These are phyloP conservation scores for Anodontia alba DNA, from an alignment of 2,888 invertebrate species.

Conservation along the genomic window DNA sequence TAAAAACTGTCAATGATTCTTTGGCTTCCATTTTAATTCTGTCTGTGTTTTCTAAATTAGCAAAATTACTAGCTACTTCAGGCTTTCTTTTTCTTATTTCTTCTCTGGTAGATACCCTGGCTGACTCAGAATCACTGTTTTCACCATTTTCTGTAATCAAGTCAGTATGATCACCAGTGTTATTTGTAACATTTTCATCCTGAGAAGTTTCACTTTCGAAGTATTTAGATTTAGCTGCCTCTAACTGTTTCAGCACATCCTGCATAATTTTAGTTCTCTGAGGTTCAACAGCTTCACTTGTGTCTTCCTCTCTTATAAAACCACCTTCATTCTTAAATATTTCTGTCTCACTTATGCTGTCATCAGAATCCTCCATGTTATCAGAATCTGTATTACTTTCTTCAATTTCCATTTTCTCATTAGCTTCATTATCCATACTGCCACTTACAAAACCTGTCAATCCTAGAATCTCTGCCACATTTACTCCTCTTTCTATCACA, in stretches of 20 bases:
- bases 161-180: background rate
- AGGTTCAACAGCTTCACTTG: background rate
- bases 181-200: background rate
- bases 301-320: conserved; percentile 42
- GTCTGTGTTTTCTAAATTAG: background rate
- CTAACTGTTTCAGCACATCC: conserved; percentile 2
- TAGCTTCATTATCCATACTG: background rate
- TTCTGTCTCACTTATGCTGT: background rate
- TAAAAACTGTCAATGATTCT: background rate
- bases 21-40: background rate
- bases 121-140: background rate
- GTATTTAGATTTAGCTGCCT: conserved; percentile 15
- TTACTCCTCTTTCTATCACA: conserved; percentile 41
- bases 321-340: conserved; percentile 46
- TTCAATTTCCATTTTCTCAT: background rate
- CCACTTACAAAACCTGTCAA: conserved; percentile 6
- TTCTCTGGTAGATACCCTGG: background rate
- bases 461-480: conserved; percentile 48
- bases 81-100: background rate
- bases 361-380: background rate
- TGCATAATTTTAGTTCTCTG: background rate
- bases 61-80: background rate
- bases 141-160: background rate
- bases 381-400: background rate
- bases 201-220: conserved; percentile 8